Evolutionary conservation across 2,888 invertebrate species (phyloP), one percentile per base, ranked within the genome.

Genomic region (Athrips mouffetella): DNA sequence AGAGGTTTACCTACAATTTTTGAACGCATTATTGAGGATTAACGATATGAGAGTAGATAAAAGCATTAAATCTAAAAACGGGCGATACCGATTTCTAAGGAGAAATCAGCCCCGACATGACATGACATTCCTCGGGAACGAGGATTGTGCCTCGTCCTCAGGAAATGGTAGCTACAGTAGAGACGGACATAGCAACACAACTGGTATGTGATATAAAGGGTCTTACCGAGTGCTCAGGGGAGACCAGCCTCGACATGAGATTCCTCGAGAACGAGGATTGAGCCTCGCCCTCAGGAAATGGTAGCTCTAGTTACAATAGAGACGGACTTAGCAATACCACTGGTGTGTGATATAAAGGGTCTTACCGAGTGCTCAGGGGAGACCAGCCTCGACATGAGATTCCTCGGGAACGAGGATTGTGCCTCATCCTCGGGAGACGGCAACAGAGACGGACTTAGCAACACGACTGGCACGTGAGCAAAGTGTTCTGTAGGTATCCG

Each of bases 401-500:
- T 91, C 65, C 92, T 89, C 23, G 93, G 92, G 69, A 93, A 92
- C 53, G 92, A 89, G 64, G 91, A 91, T 59, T 90, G 90, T 52
- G 76, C 86, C 78, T 85, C 91, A 67, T 94, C 94, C 62, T 94
- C 93, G 2, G 95, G 95, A 44, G 94, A 94, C 31, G 93, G 91
- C 76, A 95, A 89, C 70, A 95, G 89, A 61, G 94, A 94, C 13
- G 95, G 95, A 62, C 96, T 96, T 52, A 98, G 89, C 68, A 97
- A 90, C 62, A 96, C 97, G 55, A 98, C 97, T 3, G 98, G 98
- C 59, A 98, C 96, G 79, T 96, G 96, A 21, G 96, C 94, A 82
- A 98, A 98, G 78, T 98, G 97, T 78, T 98, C 97, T 65, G 96
- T 96, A 18, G 98, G 98, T 70, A 98, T 96, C 62, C 96, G 92